Conservation (phyloP, 2,888 invertebrate genomes). For the Callimorpha dominula region DNA sequence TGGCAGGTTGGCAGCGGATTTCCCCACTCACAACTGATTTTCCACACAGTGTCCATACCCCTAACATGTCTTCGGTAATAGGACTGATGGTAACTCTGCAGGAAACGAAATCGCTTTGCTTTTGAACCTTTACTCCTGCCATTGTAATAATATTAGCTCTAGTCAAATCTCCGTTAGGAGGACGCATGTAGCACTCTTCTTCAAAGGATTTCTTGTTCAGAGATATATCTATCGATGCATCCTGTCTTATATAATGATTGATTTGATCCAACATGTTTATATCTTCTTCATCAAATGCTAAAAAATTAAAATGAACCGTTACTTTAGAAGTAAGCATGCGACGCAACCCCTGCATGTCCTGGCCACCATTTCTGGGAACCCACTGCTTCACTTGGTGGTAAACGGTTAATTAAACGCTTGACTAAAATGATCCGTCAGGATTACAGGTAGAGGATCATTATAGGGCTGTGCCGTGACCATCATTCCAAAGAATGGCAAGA, state of each 20-base stretch:
- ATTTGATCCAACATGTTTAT: constrained; percentile 22
- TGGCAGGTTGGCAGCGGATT: constrained; percentile 42
- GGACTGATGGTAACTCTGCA: constrained; percentile 52
- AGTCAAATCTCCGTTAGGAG: constrained; percentile 27
- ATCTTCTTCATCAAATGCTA: neutral
- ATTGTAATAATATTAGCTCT: constrained; percentile 3
- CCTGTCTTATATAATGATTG: constrained; percentile 21
- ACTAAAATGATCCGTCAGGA: too few relatives aligned
- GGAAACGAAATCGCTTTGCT: constrained; percentile 42
- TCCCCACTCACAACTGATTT: constrained; percentile 11
- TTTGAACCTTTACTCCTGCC: constrained; percentile 25
- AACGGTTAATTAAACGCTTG: too few relatives aligned
- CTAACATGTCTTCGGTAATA: constrained; percentile 36
- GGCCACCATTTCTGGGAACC: too few relatives aligned
- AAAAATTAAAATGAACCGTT: neutral
- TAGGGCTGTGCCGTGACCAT: too few relatives aligned
- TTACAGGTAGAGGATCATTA: too few relatives aligned
- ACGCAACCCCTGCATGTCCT: too few relatives aligned
- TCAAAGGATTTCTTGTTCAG: constrained; percentile 35
- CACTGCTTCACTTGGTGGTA: too few relatives aligned
- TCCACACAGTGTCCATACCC: constrained; percentile 47
- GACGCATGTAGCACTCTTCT: constrained; percentile 39
- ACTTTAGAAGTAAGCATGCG: neutral
- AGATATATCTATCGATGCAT: constrained; percentile 33
- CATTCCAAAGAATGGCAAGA: neutral